Conservation (phyloP, 2,888 invertebrate genomes). For the Agriotes lineatus region DNA sequence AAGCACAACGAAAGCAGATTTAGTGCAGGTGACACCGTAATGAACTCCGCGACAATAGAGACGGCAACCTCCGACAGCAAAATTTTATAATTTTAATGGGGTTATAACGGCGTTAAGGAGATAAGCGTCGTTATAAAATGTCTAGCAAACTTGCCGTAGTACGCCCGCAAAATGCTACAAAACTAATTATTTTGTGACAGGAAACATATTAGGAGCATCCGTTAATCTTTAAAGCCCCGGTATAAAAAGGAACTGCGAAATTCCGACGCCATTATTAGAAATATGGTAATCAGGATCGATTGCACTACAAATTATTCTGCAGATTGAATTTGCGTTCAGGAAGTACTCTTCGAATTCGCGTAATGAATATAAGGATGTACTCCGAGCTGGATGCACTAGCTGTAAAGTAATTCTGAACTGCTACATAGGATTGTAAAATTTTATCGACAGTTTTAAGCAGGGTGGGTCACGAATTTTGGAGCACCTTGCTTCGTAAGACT, state of each 20-base stretch:
- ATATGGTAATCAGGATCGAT: constrained; percentile 28
- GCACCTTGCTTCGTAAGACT: too few species aligned
- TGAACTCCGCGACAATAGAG: background rate
- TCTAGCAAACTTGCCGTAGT: constrained; percentile 16
- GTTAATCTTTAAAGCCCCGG: constrained; percentile 23
- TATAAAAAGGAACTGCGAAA: constrained; percentile 15
- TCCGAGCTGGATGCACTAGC: too few species aligned
- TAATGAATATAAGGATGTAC: too few species aligned
- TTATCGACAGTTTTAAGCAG: too few species aligned
- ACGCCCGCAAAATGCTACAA: constrained; percentile 19
- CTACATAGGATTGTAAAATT: too few species aligned
- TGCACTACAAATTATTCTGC: constrained; percentile 13
- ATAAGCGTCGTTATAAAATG: constrained; percentile 18
- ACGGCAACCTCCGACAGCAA: background rate
- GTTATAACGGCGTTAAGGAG: constrained; percentile 24
- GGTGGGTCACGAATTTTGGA: too few species aligned
- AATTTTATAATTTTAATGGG: constrained; percentile 12
- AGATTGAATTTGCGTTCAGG: constrained; percentile 1
- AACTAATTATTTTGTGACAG: constrained; percentile 33
- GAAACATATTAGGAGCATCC: constrained; percentile 25
- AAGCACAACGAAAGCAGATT: too few species aligned
- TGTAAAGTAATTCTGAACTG: too few species aligned
- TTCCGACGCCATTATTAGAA: constrained; percentile 21
- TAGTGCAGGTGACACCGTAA: background rate
- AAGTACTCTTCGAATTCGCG: constrained; percentile 6